Evolutionary conservation across 2,113 vertebrate species (phyloP), one percentile per base, ranked within the genome.

Genomic region (Epinephelus cyanopodus): DNA sequence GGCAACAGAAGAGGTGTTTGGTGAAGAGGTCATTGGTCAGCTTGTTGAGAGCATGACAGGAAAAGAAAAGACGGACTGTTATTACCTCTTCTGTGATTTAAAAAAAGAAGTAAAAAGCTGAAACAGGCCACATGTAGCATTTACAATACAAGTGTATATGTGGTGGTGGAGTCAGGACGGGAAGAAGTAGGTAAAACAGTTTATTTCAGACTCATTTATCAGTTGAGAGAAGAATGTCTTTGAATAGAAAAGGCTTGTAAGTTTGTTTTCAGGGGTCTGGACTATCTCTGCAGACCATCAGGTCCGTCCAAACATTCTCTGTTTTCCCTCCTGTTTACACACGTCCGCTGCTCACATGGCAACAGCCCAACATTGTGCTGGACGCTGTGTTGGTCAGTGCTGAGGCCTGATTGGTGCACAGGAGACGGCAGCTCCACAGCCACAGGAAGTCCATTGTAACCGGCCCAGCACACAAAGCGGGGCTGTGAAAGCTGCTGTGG

Each of bases 361-460:
- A 52, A 81, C 64, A 0, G 58, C 61, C 85, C 88, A 75, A 70
- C 84, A 52, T 64, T 70, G 82, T 76, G 69, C 77, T 29, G 78
- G 74, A 68, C 29, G 21, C 82, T 11, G 81, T 14, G 83, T 6
- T 7, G 73, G 69, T 78, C 79, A 52, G 79, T 6, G 53, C 77
- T 6, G 45, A 61, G 45, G 64, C 72, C 58, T 75, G 82, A 87
- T 87, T 87, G 88, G 86, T 69, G 70, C 73, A 56, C 57, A 75
- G 76, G 45, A 74, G 75, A 80, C 50, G 6, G 60, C 47, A 12
- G 64, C 79, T 79, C 79, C 25, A 1, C 53, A 66, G 77, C 37
- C 50, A 77, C 88, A 89, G 88, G 85, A 87, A 87, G 90, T 87
- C 87, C 62, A 87, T 89, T 86, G 85, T 89, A 4, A 70, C 65